Evolutionary conservation across 53 echinoderm and acorn worm species (phyloP), one percentile per base, ranked within the genome.

Genomic region (Henricia sp.): DNA sequence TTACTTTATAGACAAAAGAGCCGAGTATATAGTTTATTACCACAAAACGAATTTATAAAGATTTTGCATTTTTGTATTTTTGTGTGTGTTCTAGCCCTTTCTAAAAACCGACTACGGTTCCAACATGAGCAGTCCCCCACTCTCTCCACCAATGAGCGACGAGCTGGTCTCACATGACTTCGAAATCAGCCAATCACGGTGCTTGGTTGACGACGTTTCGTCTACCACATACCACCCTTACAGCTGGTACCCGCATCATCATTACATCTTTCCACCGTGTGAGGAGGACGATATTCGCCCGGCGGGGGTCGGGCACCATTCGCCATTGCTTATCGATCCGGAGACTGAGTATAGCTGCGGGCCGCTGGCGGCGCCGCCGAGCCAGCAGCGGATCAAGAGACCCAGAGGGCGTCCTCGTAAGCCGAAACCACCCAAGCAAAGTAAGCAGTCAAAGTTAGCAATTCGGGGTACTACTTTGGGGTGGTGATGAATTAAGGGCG

Each of bases 81-180:
- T 68, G 48, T 46, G 8, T 46, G 8, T 10, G 8, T 67, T 12
- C 4, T 28, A 76, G 76, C 76, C 58, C 8, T 59, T 76, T 11
- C 16, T 76, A 59, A 55, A 76, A 76, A 25, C 58, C 35, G 80
- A 80, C 29, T 64, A 62, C n/a, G 80, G 80, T 11, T 80, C 80
- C 30, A 80, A 80, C 48, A 80, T 80, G 80, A 64, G 80, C 34
- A 80, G 80, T 50, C 80, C 80, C 28, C 80, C 62, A 43, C 80
- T 80, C 6, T 80, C 80, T 46, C 80, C 80, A 25, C 80, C 64
- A 64, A 63, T 80, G 80, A 80, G 80, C n/a, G 80, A 80, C 64
- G 80, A 80, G 63, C 64, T 80, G 12, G 64, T 28, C 33, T 80
- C 80, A 46, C 80, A 62, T 30, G 63, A 80, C 64, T 19, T 63